These are phyloP conservation scores for Craniophora ligustri DNA, from an alignment of 2,888 invertebrate species.

Conservation along the genomic window DNA sequence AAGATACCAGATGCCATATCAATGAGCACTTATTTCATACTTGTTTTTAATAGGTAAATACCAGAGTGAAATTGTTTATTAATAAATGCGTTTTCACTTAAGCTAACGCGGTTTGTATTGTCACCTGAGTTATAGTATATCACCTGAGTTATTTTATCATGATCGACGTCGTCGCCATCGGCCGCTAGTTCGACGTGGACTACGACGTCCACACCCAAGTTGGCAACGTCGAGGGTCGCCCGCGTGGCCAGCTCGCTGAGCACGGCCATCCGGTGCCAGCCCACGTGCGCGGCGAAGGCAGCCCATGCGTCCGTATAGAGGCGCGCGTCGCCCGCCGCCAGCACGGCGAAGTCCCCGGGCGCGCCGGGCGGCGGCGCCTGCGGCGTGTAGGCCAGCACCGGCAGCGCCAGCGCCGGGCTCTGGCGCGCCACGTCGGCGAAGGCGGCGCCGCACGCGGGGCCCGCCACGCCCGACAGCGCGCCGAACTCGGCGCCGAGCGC, in stretches of 20 bases:
- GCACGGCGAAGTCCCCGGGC: slow-evolving; percentile 63
- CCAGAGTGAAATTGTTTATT: too few relatives aligned
- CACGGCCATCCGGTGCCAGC: slow-evolving; percentile 74
- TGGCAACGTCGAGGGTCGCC: slow-evolving; percentile 62
- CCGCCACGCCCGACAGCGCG: slow-evolving; percentile 73
- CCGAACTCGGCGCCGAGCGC: slow-evolving; percentile 75
- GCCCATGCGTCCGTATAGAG: slow-evolving; percentile 54
- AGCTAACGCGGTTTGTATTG: too few relatives aligned
- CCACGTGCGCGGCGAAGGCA: slow-evolving; percentile 57
- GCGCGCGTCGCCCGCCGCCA: slow-evolving; percentile 68
- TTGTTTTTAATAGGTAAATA: too few relatives aligned
- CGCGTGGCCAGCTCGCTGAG: slow-evolving; percentile 72
- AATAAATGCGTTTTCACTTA: too few relatives aligned
- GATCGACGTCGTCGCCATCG: slow-evolving; percentile 59
- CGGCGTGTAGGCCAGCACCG: slow-evolving; percentile 74
- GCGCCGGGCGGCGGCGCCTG: slow-evolving; percentile 64
- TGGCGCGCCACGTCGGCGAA: slow-evolving; percentile 76
- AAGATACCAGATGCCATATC: too few relatives aligned
- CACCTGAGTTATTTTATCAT: slow-evolving; percentile 59
- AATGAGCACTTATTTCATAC: too few relatives aligned
- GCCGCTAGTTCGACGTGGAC: slow-evolving; percentile 77
- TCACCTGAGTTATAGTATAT: background rate
- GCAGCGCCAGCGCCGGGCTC: slow-evolving; percentile 68
- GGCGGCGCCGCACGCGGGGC: slow-evolving; percentile 77
- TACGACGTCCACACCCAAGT: slow-evolving; percentile 63